Conservation (phyloP, 2,888 invertebrate species). For the Papilio demoleus region DNA sequence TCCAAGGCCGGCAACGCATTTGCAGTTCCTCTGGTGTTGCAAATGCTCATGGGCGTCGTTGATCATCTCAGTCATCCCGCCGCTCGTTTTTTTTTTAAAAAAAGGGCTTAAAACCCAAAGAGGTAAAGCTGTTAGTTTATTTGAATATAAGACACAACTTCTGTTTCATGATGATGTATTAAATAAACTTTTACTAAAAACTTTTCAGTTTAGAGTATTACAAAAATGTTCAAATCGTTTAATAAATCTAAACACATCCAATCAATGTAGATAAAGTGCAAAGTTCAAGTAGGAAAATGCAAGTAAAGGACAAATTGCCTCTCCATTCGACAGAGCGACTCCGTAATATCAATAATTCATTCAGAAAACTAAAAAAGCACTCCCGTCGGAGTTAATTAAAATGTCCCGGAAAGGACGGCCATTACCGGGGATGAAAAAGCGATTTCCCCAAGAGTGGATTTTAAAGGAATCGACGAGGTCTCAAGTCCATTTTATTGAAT, state of each 20-base stretch:
- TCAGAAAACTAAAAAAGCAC: conserved; percentile 68
- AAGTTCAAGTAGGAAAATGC: conserved; percentile 37
- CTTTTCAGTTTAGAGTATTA: too few relatives aligned
- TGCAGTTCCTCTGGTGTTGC: too few relatives aligned
- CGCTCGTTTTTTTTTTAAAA: too few relatives aligned
- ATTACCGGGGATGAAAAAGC: conserved; percentile 81
- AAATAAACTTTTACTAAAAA: too few relatives aligned
- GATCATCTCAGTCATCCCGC: too few relatives aligned
- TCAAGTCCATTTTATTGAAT: conserved; percentile 66
- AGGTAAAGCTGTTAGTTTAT: neutral
- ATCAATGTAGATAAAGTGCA: conserved; percentile 23
- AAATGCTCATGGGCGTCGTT: too few relatives aligned
- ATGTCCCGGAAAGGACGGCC: conserved; percentile 72
- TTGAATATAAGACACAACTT: neutral
- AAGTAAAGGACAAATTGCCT: conserved; percentile 44
- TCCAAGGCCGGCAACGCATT: too few relatives aligned
- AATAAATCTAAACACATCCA: conserved; percentile 28
- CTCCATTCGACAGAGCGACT: conserved; percentile 44
- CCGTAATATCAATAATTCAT: conserved; percentile 68
- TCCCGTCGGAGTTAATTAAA: conserved; percentile 76
- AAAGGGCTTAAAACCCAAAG: neutral
- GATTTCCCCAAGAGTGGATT: conserved; percentile 75
- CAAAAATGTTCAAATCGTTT: neutral
- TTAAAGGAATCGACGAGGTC: conserved; percentile 73
- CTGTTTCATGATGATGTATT: neutral